Evolutionary conservation across 2,888 invertebrate genomes (phyloP), one percentile per base, ranked within the genome.

Genomic region (Thera obeliscata): DNA sequence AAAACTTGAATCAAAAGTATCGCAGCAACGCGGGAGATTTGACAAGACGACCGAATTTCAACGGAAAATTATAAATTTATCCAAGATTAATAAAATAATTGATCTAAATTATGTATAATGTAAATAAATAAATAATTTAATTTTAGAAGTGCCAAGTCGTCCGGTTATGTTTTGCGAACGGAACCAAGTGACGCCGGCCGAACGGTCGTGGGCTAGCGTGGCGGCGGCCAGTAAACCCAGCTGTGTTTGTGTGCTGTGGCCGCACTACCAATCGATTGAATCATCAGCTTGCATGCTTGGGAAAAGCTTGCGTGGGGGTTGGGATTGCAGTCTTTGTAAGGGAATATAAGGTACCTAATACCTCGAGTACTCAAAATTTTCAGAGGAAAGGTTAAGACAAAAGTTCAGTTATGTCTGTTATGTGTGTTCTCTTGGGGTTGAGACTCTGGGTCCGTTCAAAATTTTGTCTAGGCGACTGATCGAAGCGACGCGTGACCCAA

Each of bases 101-200:
- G 8, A 11, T 0, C 11, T n/a, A 5, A 1, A 56, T 38, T 41
- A 38, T 7, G 9, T n/a, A 9, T 22, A 54, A 43, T 33, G 43
- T 3, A 9, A 46, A 2, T 22, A 50, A 8, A 35, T 52, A 52
- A 69, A 50, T 66, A 67, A 67, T 74, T 71, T 57, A 72, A 76
- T 77, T 80, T 84, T 79, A 72, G 77, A 77, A 78, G 73, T 72
- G 75, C 70, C 84, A 80, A 92, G 88, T 93, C 95, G 90, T 94
- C 93, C 94, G 91, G 88, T 90, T 90, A 86, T 90, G 92, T 92
- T 91, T 92, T 93, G 89, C 85, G 90, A 89, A 81, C 84, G 89
- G 87, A 88, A 90, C 85, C 83, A 86, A 93, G 91, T 92, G 92
- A 90, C 83, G 85, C 80, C 78, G 81, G 82, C 78, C 82, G 82